Conservation (phyloP, 2,888 invertebrate genomes). For the Plagodis dolabraria region DNA sequence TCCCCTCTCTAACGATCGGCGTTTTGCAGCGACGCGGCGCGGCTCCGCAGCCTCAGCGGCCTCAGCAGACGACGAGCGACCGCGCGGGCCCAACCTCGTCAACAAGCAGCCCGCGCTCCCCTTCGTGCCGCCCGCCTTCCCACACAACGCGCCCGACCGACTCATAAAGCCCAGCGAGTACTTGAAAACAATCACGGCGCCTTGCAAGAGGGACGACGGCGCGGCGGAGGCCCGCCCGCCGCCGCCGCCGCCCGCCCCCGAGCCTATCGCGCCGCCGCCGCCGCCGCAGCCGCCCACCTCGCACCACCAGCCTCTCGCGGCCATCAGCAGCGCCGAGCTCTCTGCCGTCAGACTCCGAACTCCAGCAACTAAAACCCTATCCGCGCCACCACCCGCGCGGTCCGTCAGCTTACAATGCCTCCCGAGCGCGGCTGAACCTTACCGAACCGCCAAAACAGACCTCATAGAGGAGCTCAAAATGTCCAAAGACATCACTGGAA, state of each 20-base stretch:
- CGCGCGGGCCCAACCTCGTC: conserved; percentile 87
- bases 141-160: conserved; percentile 91
- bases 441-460: conserved; percentile 91
- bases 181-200: conserved; percentile 91
- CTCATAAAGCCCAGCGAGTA: conserved; percentile 97
- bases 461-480: conserved; percentile 96
- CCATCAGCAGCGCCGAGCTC: conserved; percentile 94
- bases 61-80: conserved; percentile 81
- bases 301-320: conserved; percentile 90
- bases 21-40: conserved; percentile 76
- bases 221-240: conserved; percentile 86
- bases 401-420: conserved; percentile 91
- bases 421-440: conserved; percentile 87
- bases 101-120: conserved; percentile 94
- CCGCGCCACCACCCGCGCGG: conserved; percentile 88
- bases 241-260: conserved; percentile 83
- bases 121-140: conserved; percentile 96
- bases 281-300: conserved; percentile 63
- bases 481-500: conserved; percentile 96
- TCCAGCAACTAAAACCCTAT: conserved; percentile 91
- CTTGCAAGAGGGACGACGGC: conserved; percentile 82
- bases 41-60: conserved; percentile 69
- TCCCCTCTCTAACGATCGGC: conserved; percentile 59
- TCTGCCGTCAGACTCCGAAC: conserved; percentile 92
- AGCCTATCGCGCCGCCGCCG: conserved; percentile 64